phyloP scores from a whole-genome alignment of 2,113 vertebrate species.

The Stigmatopora argus region DNA sequence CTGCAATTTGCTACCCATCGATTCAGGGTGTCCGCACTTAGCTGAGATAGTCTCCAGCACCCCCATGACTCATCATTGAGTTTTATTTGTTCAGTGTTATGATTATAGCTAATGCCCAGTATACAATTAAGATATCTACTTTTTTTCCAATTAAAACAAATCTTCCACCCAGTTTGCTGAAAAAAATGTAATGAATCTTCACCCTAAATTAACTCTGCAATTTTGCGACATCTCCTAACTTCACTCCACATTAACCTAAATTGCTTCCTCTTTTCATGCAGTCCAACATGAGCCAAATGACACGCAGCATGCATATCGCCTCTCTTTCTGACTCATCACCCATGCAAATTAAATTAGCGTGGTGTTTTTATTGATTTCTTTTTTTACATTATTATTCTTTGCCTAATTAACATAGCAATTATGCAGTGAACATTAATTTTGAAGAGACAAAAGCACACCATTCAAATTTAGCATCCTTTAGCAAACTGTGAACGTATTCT shows the following conservation, averaged over 20 bases:
- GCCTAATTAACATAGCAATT: constrained; percentile 58
- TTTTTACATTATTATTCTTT: constrained; percentile 44
- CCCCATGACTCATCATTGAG: constrained; percentile 15
- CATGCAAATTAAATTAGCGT: constrained; percentile 56
- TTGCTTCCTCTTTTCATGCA: constrained; percentile 46
- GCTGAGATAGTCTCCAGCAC: too few species aligned
- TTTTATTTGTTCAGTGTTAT: too few species aligned
- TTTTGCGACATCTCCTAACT: constrained; percentile 19
- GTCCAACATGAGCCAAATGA: constrained; percentile 49
- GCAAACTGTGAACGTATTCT: constrained; percentile 27
- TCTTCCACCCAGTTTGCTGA: not conserved
- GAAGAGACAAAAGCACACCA: constrained; percentile 11
- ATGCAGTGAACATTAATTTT: constrained; percentile 50
- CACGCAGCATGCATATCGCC: constrained; percentile 41
- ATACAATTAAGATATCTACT: too few species aligned
- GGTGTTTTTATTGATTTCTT: constrained; percentile 21
- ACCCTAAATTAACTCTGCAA: constrained; percentile 50
- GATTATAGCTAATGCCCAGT: too few species aligned
- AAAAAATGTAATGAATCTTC: constrained; percentile 56
- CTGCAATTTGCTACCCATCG: too few species aligned
- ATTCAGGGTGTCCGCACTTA: too few species aligned
- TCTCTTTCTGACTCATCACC: constrained; percentile 60
- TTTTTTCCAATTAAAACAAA: too few species aligned
- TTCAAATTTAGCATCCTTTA: constrained; percentile 25
- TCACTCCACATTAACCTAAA: constrained; percentile 54